These are phyloP conservation scores for Catagonus wagneri DNA, from an alignment of 2,113 vertebrate species.

Conservation along the genomic window DNA sequence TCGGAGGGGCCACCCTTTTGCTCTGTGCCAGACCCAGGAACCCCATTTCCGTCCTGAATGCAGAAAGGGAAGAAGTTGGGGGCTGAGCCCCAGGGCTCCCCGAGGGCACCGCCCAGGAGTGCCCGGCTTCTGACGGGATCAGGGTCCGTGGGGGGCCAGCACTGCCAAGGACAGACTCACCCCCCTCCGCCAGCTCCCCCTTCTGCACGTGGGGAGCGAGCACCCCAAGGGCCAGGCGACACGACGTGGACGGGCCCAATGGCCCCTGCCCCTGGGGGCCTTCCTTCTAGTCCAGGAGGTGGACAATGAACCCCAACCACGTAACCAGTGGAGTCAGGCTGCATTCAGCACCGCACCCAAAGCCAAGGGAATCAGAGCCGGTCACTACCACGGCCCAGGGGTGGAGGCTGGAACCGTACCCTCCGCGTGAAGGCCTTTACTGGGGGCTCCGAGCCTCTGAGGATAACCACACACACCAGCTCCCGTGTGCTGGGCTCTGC, in stretches of 20 bases:
- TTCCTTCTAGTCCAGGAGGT: background rate
- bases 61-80: background rate
- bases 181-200: background rate
- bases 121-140: background rate
- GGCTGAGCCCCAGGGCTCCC: background rate
- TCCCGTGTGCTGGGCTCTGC: accelerated
- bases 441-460: background rate
- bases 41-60: accelerated
- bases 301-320: background rate
- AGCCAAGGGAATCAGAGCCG: background rate
- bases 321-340: background rate
- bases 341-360: background rate
- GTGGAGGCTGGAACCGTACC: accelerated
- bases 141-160: background rate
- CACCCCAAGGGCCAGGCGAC: background rate
- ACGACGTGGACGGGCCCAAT: background rate
- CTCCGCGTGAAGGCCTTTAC: background rate
- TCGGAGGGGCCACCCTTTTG: accelerated
- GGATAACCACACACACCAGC: background rate
- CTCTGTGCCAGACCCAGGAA: background rate
- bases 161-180: accelerated
- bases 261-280: accelerated
- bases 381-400: background rate
- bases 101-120: background rate
- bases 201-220: accelerated